Evolutionary conservation across 2,113 vertebrate genomes (phyloP), one percentile per base, ranked within the genome.

Genomic region (Hippocampus zosterae): DNA sequence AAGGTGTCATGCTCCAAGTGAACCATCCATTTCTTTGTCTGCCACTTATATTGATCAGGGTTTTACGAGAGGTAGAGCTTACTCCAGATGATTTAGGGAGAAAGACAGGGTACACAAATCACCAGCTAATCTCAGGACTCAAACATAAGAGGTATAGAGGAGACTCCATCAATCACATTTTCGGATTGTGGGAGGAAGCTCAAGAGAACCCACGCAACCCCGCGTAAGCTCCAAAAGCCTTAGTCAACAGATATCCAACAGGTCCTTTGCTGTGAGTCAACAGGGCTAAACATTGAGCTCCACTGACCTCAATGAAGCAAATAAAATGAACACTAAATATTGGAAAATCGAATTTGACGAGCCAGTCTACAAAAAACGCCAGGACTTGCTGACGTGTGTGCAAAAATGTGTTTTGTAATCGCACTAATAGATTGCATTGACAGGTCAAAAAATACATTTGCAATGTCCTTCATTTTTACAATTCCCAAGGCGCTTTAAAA

Each of bases 341-440:
- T 6, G 33, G 65, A 64, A 76, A 23, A 63, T 74, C 48, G 74
- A 68, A 67, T 78, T 59, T 46, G 63, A 67, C 69, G 44, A 71
- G 57, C 25, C 55, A 41, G 41, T 60, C 29, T 70, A 27, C 37
- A 18, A 40, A 15, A 15, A 25, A 33, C 42, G 65, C 56, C 53
- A 19, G 50, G 64, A 64, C 37, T 37, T 67, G 16, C 44, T 53
- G 19, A 67, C 5, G 41, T 40, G 68, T 42, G 46, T 46, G 61
- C 5, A 53, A 61, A 62, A 37, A n/a, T 65, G 27, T 57, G 21
- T 71, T 66, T 59, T 62, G 37, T 41, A 66, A 27, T 25, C 62
- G 55, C 55, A 57, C 42, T 64, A 53, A 27, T 71, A 44, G 27
- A 27, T 71, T 52, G 37, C 27, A 0, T 37, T 61, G 40, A 42